These are phyloP conservation scores for Anadara kagoshimensis DNA, from an alignment of 1,140 invertebrate species.

Conservation along the genomic window DNA sequence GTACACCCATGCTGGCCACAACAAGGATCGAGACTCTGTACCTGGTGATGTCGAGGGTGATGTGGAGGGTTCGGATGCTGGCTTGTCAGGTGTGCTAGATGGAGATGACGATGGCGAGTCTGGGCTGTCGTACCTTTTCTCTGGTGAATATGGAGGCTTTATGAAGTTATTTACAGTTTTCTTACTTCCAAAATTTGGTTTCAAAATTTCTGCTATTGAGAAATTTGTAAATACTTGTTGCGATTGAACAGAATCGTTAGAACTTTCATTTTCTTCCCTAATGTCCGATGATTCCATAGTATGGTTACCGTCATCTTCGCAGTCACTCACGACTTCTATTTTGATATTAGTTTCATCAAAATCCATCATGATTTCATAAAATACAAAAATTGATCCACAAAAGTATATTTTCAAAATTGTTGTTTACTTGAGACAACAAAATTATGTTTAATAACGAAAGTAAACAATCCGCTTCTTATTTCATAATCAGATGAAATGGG, in stretches of 20 bases:
- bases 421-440: too few species aligned
- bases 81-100: conserved; percentile 7
- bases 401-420: too few species aligned
- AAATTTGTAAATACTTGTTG: conserved; percentile 53
- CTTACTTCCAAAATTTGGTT: conserved; percentile 54
- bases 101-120: not conserved
- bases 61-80: conserved; percentile 2
- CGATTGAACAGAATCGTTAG: not conserved
- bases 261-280: conserved; percentile 1
- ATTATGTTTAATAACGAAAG: too few species aligned
- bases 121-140: conserved; percentile 12
- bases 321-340: conserved; percentile 13
- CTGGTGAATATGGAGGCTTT: conserved; percentile 21
- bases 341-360: conserved; percentile 6
- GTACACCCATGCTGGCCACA: conserved; percentile 97
- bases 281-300: conserved; percentile 4
- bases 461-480: too few species aligned
- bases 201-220: conserved; percentile 59
- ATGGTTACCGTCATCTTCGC: not conserved
- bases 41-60: conserved; percentile 22
- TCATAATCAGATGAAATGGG: too few species aligned
- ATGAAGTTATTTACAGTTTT: conserved; percentile 17
- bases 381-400: too few species aligned
- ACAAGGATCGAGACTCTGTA: conserved; percentile 24
- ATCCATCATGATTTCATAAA: not conserved